Conservation (phyloP, 92 coral and sea anemone species). For the Siderastrea radians region DNA sequence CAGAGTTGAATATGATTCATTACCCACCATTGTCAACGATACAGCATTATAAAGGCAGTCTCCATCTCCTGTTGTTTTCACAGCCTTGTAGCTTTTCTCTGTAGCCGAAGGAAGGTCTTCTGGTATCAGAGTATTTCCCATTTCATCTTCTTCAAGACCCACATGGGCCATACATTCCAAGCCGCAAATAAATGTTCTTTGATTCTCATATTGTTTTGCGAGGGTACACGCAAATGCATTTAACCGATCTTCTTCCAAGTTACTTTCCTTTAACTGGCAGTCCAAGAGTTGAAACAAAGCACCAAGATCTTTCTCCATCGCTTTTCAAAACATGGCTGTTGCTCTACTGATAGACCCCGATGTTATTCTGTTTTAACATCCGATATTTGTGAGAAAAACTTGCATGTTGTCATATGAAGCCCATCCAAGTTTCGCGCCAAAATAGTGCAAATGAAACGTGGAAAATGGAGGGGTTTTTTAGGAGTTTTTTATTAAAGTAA, state of each 20-base stretch:
- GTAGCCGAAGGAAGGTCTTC: constrained; percentile 22
- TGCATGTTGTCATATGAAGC: not conserved
- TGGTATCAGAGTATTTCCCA: not conserved
- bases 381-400: too few relatives aligned
- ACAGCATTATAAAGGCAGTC: constrained; percentile 56
- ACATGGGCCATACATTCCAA: constrained; percentile 9
- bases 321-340: not conserved
- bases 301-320: constrained; percentile 22
- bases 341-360: too few relatives aligned
- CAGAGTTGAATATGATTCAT: constrained; percentile 28
- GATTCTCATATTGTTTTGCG: constrained; percentile 3
- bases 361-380: too few relatives aligned
- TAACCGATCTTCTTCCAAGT: not conserved
- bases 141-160: constrained; percentile 24
- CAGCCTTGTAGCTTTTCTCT: not conserved
- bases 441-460: not conserved
- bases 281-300: not conserved
- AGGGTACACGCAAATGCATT: not conserved
- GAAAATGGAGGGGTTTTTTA: too few relatives aligned
- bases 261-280: not conserved
- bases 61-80: constrained; percentile 38
- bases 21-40: constrained; percentile 35
- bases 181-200: not conserved
- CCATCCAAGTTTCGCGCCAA: not conserved
- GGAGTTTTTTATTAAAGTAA: too few relatives aligned